A percentile compares a stretch with the other conserved stretches of the same genome.
Conservation (phyloP, 2,113 vertebrate genomes). For the Rhinoptilus africanus region DNA sequence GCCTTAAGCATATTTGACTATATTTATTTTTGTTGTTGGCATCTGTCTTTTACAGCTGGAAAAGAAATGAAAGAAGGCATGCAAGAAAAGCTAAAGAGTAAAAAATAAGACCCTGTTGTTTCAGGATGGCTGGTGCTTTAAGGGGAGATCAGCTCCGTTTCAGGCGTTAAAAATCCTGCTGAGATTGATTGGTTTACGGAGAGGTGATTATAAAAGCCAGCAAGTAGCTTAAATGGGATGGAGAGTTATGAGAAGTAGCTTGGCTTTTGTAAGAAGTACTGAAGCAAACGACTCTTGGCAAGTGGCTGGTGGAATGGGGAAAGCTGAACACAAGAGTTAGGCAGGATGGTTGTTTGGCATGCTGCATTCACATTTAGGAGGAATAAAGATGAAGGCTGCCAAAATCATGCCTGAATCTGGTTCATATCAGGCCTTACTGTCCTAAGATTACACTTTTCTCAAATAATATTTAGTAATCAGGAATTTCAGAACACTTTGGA, state of each 20-base stretch:
- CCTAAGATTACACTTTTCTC: neutral
- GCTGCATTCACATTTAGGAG: neutral
- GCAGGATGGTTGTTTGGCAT: neutral
- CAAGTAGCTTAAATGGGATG: conserved; percentile 52
- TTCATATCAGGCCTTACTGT: neutral
- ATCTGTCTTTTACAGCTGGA: neutral
- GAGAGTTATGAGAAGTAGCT: conserved; percentile 44
- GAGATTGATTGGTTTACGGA: conserved; percentile 37
- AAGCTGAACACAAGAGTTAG: neutral
- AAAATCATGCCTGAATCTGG: neutral
- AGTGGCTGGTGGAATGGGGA: neutral
- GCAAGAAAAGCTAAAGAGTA: neutral
- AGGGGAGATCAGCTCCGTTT: neutral
- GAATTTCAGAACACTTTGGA: neutral
- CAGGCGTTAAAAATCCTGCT: conserved; percentile 30
- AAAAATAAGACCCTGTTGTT: neutral
- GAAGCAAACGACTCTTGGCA: conserved; percentile 44
- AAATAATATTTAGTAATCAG: neutral
- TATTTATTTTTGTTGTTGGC: neutral
- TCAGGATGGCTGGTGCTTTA: conserved; percentile 2
- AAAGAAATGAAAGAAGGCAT: neutral
- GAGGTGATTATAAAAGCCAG: conserved; percentile 53
- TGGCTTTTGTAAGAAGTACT: conserved; percentile 24
- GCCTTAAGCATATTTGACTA: neutral
- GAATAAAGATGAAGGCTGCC: neutral